phyloP scores from a whole-genome alignment of 2,113 vertebrate species.

The Tamias sibiricus region DNA sequence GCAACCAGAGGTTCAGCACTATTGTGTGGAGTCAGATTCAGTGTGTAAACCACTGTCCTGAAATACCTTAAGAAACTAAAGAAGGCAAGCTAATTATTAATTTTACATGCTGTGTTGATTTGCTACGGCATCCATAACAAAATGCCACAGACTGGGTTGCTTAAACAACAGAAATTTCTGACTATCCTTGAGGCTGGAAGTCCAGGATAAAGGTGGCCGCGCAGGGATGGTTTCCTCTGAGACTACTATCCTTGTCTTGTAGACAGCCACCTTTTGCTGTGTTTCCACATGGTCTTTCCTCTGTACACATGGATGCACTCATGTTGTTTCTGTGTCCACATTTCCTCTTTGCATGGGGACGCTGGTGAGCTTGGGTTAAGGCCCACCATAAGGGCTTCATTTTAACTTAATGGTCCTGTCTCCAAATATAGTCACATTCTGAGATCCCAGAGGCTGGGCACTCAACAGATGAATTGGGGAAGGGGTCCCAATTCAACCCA shows the following conservation, averaged over 20 bases:
- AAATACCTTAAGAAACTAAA: conserved; percentile 13
- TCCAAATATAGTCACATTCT: neutral
- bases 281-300: neutral
- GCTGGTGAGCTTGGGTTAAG: neutral
- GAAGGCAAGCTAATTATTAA: neutral
- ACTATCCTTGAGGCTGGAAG: neutral
- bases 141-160: neutral
- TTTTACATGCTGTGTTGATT: neutral
- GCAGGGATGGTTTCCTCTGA: neutral
- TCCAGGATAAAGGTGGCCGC: neutral
- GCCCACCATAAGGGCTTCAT: neutral
- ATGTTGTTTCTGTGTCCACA: neutral
- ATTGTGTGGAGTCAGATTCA: neutral
- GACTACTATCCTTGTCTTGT: neutral
- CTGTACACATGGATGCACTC: accelerated
- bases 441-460: neutral
- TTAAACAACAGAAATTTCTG: neutral
- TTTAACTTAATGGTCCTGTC: neutral
- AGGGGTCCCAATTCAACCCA: neutral
- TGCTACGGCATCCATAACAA: neutral
- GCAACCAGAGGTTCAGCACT: neutral
- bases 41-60: neutral
- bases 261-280: neutral
- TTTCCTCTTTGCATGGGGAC: neutral
- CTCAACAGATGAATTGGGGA: neutral